Base-by-base conservation (phyloP, 1,140 invertebrate genomes). In the Cotesia typhae region DNA sequence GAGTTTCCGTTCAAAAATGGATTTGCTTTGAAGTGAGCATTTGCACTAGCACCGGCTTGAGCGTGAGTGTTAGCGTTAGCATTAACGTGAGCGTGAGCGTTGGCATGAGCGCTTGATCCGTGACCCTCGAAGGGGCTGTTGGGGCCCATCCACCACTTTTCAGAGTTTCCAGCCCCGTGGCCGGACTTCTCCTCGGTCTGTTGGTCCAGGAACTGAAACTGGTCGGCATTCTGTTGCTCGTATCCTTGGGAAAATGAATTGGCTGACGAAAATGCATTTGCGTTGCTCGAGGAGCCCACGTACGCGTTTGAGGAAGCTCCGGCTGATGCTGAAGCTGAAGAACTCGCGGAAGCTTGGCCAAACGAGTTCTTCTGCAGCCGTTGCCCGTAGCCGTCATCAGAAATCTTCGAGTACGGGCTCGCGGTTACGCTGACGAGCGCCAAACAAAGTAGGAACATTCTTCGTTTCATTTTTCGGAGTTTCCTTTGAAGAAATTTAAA, bases 401-500 rank as follows among this genome's bases (percentile, higher is more conserved):
- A 41, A 4, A 76, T 74, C 12, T 79, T 74, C 2, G 77, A 71
- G 37, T 78, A 79, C 0, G 79, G 76, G 14, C 75, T 66, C 10
- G 75, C 78, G 20, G 70, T 74, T 10, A 60, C 72, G 6, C 69
- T 64, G 28, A 72, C 63, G 38, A 77, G 75, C 12, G 73, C 77
- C 68, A 76, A 73, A 37, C 72, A 74, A 4, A 81, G 72, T 4
- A 79, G 28, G 57, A 75, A 55, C 20, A 74, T 67, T 51, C 41
- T 64, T 73, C 70, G 55, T 47, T 63, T 77, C 81, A 83, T 83
- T 35, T 74, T 78, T 47, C 10, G 61, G 37, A 64, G 53, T 17
- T n/a, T 10, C 78, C 69, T 79, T 81, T 67, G 4, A 75, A 75
- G 61, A 28, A 20, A 77, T 37, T 71, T 75, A 74, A 6, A 14